These are phyloP conservation scores for Prunella fulvescens DNA, from an alignment of 2,113 vertebrate species.

Conservation along the genomic window DNA sequence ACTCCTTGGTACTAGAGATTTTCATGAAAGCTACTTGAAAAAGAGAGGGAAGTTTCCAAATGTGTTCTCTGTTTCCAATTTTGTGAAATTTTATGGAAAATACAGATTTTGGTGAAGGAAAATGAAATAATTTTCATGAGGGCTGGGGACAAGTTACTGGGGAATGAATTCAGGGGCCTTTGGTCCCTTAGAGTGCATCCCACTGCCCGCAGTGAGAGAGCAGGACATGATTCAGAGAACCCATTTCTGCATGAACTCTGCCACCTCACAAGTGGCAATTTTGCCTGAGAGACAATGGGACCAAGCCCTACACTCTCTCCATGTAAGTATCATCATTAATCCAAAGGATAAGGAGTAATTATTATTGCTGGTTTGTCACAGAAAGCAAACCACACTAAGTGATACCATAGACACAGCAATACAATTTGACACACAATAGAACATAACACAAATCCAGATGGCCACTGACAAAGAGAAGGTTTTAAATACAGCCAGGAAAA, in stretches of 20 bases:
- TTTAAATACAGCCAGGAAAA: background rate
- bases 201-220: rapidly evolving
- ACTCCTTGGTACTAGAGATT: background rate
- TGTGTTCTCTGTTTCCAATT: background rate
- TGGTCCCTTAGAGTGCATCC: background rate
- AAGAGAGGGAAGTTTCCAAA: background rate
- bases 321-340: background rate
- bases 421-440: background rate
- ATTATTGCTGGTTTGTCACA: background rate
- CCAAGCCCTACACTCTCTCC: background rate
- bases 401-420: background rate
- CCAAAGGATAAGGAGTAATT: background rate
- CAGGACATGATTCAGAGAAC: background rate
- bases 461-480: background rate
- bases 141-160: rapidly evolving
- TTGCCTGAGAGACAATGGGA: background rate
- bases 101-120: background rate
- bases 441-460: background rate
- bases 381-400: background rate
- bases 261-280: background rate
- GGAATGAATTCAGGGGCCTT: background rate
- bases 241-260: background rate
- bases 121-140: background rate
- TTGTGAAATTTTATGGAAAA: background rate
- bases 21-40: background rate